phyloP scores from a whole-genome alignment of 2,113 vertebrate species.

The Lynx canadensis region DNA sequence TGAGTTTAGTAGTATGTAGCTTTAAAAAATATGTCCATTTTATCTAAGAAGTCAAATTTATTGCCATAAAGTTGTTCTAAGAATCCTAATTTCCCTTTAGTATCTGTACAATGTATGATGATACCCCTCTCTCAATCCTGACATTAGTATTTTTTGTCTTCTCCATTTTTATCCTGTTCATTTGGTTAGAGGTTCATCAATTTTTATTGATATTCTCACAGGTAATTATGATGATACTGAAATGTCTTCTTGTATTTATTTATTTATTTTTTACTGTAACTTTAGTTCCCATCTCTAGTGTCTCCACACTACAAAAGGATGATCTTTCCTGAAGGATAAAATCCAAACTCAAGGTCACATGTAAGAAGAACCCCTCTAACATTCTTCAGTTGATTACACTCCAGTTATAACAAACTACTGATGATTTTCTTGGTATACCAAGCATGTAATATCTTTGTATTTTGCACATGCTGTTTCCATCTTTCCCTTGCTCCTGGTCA shows the following conservation, averaged over 20 bases:
- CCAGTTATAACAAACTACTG: neutral
- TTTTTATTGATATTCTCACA: neutral
- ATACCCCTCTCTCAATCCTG: neutral
- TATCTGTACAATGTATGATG: neutral
- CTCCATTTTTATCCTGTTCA: neutral
- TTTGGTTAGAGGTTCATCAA: neutral
- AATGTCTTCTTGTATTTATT: neutral
- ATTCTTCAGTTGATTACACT: neutral
- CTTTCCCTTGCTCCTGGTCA: neutral
- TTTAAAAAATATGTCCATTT: conserved; percentile 5
- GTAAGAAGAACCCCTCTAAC: neutral
- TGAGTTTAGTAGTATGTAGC: neutral
- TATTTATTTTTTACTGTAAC: neutral
- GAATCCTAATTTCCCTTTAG: neutral
- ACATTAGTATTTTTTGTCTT: neutral
- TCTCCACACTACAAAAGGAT: neutral
- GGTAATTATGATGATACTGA: neutral
- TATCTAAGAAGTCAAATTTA: neutral
- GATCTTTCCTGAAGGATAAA: conserved; percentile 34
- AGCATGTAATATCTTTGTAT: neutral
- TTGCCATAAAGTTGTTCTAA: neutral
- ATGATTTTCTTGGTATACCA: neutral
- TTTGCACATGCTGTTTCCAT: neutral
- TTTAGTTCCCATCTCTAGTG: neutral
- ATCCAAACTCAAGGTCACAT: neutral